A percentile compares a stretch with the other conserved stretches of the same genome.
These are phyloP conservation scores for Pseudopipra pipra DNA, from an alignment of 2,113 vertebrate species.

Conservation along the genomic window DNA sequence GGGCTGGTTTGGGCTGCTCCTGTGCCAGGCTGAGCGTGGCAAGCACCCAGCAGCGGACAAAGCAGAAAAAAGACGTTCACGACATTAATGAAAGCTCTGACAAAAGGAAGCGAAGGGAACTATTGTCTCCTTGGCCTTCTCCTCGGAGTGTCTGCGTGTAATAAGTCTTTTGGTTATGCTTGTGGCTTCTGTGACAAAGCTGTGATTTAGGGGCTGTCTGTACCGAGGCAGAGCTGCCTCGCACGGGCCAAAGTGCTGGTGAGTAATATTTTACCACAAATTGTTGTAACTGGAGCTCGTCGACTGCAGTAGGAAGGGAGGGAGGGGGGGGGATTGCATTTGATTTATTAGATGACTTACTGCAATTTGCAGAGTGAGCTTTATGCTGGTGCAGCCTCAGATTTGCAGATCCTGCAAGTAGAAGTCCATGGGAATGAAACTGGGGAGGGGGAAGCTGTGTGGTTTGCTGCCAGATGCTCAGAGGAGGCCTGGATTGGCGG, in stretches of 20 bases:
- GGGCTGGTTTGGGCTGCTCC: neutral
- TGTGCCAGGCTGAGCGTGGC: neutral
- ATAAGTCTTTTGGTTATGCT: slow-evolving; percentile 56
- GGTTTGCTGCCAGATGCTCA: neutral
- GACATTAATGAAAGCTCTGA: slow-evolving; percentile 56
- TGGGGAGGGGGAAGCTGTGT: accelerated
- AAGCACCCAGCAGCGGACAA: neutral
- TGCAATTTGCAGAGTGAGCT: neutral
- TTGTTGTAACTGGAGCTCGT: slow-evolving; percentile 62
- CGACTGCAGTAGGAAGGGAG: slow-evolving; percentile 11
- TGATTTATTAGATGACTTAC: slow-evolving; percentile 36
- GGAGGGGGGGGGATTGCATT: neutral
- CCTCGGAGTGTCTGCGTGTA: slow-evolving; percentile 23
- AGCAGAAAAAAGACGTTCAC: neutral
- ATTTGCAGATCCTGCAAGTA: neutral
- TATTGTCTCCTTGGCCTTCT: slow-evolving; percentile 39
- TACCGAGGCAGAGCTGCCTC: slow-evolving; percentile 33
- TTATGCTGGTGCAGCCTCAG: neutral
- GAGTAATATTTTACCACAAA: slow-evolving; percentile 65
- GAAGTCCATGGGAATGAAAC: neutral
- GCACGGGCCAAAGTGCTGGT: slow-evolving; percentile 11
- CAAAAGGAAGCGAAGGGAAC: neutral
- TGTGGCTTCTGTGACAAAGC: slow-evolving; percentile 66
- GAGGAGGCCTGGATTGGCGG: accelerated
- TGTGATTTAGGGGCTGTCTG: slow-evolving; percentile 63